Percentiles rank a stretch among this genome's conserved stretches.
Evolutionary conservation across 1,140 invertebrate species (phyloP).

Genomic region (Drosophila pallidifrons): DNA sequence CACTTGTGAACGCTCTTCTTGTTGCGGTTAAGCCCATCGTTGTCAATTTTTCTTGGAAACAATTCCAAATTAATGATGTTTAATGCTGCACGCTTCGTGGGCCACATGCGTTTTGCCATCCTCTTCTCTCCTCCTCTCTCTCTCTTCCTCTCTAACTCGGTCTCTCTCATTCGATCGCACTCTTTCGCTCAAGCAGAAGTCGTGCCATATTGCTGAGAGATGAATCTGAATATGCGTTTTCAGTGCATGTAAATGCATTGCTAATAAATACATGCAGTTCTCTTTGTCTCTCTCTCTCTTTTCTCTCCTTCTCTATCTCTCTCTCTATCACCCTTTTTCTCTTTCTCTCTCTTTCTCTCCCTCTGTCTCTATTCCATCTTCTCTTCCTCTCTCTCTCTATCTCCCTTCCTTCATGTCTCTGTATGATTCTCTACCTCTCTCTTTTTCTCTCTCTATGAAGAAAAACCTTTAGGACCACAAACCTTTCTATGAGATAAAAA

Average conservation of each 20-base stretch:
- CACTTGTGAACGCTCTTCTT: conserved; percentile 13
- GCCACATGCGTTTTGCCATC: conserved; percentile 18
- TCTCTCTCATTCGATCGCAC: not conserved
- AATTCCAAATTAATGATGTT: conserved; percentile 69
- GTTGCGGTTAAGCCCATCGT: conserved; percentile 50
- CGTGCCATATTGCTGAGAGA: conserved; percentile 7
- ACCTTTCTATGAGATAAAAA: too few relatives aligned
- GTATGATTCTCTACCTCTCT: too few relatives aligned
- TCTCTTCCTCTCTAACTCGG: not conserved
- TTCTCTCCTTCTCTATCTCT: too few relatives aligned
- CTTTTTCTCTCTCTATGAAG: too few relatives aligned
- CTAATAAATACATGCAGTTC: not conserved
- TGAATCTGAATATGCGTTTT: conserved; percentile 3
- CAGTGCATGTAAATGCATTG: not conserved
- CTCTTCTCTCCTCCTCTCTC: conserved; percentile 2
- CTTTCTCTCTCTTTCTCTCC: too few relatives aligned
- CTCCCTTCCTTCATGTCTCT: too few relatives aligned
- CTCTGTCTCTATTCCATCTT: too few relatives aligned
- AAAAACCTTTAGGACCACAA: too few relatives aligned
- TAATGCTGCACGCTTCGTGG: conserved; percentile 64
- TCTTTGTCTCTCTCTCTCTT: not conserved
- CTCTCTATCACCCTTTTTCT: too few relatives aligned
- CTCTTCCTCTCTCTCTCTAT: too few relatives aligned
- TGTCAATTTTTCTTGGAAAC: conserved; percentile 63
- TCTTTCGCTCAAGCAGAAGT: conserved; percentile 2